Evolutionary conservation across 2,888 invertebrate genomes (phyloP).

Genomic region (Ferdinandea cuprea): DNA sequence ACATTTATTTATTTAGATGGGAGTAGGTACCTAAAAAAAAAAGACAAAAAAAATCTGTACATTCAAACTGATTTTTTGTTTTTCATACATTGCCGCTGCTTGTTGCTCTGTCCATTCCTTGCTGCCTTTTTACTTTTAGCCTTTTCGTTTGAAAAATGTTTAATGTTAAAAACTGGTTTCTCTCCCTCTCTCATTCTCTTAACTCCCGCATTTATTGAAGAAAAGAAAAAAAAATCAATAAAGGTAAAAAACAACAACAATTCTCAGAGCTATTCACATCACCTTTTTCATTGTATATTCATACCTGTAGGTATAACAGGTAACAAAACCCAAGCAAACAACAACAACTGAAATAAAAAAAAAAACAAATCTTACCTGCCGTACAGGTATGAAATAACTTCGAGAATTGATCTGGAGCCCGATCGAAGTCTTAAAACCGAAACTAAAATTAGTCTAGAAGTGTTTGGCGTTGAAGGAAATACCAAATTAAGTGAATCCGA

Average conservation of each 20-base stretch:
- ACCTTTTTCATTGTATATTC: slow-evolving; percentile 71
- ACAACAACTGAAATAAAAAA: slow-evolving; percentile 57
- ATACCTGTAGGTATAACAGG: slow-evolving; percentile 74
- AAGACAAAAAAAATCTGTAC: slow-evolving; percentile 69
- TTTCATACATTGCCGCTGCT: slow-evolving; percentile 68
- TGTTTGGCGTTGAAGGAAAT: slow-evolving; percentile 82
- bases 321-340: slow-evolving; percentile 59
- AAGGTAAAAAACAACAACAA: slow-evolving; percentile 63
- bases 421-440: slow-evolving; percentile 81
- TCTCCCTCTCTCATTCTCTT: slow-evolving; percentile 73
- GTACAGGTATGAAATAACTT: slow-evolving; percentile 73
- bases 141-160: slow-evolving; percentile 73
- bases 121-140: slow-evolving; percentile 54
- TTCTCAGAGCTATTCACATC: slow-evolving; percentile 62
- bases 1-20: slow-evolving; percentile 73
- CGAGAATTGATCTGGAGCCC: slow-evolving; percentile 78
- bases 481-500: slow-evolving; percentile 78
- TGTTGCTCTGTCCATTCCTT: slow-evolving; percentile 63
- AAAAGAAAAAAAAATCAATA: slow-evolving; percentile 74
- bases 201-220: slow-evolving; percentile 75
- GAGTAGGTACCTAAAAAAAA: slow-evolving; percentile 68
- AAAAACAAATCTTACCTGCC: slow-evolving; percentile 60
- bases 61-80: slow-evolving; percentile 73
- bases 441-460: slow-evolving; percentile 83
- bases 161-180: slow-evolving; percentile 73